Evolutionary conservation across 2,888 invertebrate genomes (phyloP).

Genomic region (Lymantria dispar): DNA sequence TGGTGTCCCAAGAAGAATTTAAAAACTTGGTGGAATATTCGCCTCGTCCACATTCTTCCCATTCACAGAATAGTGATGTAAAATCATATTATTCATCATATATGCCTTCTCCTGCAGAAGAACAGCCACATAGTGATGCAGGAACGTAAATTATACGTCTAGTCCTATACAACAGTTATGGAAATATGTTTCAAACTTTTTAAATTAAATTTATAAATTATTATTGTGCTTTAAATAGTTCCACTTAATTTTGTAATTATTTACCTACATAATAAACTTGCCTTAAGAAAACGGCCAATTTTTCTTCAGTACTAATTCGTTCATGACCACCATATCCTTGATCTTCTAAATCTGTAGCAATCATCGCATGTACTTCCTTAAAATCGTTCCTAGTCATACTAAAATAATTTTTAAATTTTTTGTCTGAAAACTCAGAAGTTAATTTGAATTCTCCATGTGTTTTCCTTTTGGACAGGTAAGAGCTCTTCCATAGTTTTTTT

Average conservation of each 20-base stretch:
- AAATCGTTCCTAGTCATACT: constrained; percentile 10
- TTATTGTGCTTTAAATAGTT: constrained; percentile 1
- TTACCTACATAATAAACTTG: background rate
- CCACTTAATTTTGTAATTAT: background rate
- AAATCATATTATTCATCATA: constrained; percentile 7
- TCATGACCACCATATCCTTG: constrained; percentile 8
- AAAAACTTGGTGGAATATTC: constrained; percentile 7
- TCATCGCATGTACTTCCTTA: constrained; percentile 9
- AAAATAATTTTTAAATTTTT: constrained; percentile 10
- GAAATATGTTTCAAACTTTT: constrained; percentile 2
- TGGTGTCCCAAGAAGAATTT: constrained; percentile 14
- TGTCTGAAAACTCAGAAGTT: background rate
- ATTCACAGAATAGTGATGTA: constrained; percentile 11
- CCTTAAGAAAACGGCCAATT: constrained; percentile 1
- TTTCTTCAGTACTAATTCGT: constrained; percentile 8
- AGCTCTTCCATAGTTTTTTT: too few relatives aligned
- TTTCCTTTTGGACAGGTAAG: too few relatives aligned
- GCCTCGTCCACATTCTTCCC: constrained; percentile 9
- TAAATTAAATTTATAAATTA: constrained; percentile 1
- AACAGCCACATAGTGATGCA: background rate
- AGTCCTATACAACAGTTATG: constrained; percentile 6
- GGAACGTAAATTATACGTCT: constrained; percentile 4
- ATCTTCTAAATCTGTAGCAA: constrained; percentile 1
- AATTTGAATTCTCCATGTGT: too few relatives aligned
- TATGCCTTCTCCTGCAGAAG: constrained; percentile 9